Evolutionary conservation across 2,888 invertebrate genomes (phyloP).

Genomic region (Pomacea canaliculata): DNA sequence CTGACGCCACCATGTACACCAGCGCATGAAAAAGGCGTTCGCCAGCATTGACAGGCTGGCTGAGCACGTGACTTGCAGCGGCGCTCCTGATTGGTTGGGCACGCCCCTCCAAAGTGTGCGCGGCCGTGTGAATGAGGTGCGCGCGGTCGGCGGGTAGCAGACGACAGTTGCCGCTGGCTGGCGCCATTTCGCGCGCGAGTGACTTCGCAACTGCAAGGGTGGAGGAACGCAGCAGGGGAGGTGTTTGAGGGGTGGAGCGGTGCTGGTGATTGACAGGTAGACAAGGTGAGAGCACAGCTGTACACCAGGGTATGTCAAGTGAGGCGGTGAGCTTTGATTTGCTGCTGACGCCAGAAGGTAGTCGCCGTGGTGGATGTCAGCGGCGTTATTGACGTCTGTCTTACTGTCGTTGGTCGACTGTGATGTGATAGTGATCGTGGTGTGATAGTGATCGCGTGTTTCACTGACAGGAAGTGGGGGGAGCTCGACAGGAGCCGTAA

Average conservation of each 20-base stretch:
- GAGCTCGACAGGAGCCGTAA: too few relatives aligned
- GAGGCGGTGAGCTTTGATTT: background rate
- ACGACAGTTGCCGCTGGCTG: constrained; percentile 18
- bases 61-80: constrained; percentile 17
- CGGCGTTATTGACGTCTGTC: too few relatives aligned
- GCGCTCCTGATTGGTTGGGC: constrained; percentile 17
- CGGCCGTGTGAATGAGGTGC: constrained; percentile 25
- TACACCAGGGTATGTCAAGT: background rate
- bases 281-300: background rate
- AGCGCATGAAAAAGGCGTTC: constrained; percentile 23
- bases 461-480: too few relatives aligned
- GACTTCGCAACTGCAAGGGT: constrained; percentile 13
- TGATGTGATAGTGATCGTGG: too few relatives aligned
- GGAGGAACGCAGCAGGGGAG: constrained; percentile 6
- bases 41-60: constrained; percentile 21
- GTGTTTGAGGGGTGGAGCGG: constrained; percentile 10
- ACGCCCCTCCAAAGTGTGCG: constrained; percentile 9
- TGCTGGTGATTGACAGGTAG: constrained; percentile 19
- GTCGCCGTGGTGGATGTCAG: too few relatives aligned
- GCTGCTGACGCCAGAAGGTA: background rate
- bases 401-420: too few relatives aligned
- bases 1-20: constrained; percentile 23
- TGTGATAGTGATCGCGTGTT: too few relatives aligned
- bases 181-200: constrained; percentile 18
- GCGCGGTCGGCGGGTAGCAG: constrained; percentile 24